Conservation (phyloP, 1,140 invertebrate genomes). For the Adoxophyes honmai region DNA sequence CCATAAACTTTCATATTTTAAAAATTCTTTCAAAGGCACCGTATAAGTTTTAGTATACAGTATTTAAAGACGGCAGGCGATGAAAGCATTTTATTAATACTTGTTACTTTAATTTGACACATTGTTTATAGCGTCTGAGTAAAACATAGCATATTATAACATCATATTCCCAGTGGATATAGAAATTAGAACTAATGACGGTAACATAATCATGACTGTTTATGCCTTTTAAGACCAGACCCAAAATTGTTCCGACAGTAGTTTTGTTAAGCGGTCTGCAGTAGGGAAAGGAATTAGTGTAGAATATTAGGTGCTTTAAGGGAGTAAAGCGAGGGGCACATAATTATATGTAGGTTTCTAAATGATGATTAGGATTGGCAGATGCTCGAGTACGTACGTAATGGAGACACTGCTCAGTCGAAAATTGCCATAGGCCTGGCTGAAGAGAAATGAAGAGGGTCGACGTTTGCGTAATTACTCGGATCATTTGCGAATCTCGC, state of each 20-base stretch:
- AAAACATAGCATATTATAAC: background rate
- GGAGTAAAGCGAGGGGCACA: background rate
- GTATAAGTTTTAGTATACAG: slow-evolving; percentile 28
- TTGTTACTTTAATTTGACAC: background rate
- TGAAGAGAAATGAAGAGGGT: slow-evolving; percentile 65
- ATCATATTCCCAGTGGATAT: background rate
- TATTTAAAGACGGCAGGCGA: slow-evolving; percentile 26
- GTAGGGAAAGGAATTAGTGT: background rate
- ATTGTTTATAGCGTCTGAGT: background rate
- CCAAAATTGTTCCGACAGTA: no score
- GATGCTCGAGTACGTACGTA: slow-evolving; percentile 1
- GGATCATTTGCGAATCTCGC: slow-evolving; percentile 69
- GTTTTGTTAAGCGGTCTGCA: no score
- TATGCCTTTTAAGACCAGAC: background rate
- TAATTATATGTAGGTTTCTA: slow-evolving; percentile 6
- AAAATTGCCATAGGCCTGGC: slow-evolving; percentile 9
- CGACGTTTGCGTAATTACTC: slow-evolving; percentile 71
- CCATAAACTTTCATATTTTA: slow-evolving; percentile 40
- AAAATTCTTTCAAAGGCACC: slow-evolving; percentile 22
- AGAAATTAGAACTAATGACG: slow-evolving; percentile 3
- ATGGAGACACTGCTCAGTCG: slow-evolving; percentile 7
- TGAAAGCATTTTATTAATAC: background rate
- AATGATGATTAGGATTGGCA: slow-evolving; percentile 7
- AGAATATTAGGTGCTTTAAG: slow-evolving; percentile 1
- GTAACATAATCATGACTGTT: background rate